Evolutionary conservation across 2,113 vertebrate species (phyloP).

Genomic region (Apodemus speciosus): DNA sequence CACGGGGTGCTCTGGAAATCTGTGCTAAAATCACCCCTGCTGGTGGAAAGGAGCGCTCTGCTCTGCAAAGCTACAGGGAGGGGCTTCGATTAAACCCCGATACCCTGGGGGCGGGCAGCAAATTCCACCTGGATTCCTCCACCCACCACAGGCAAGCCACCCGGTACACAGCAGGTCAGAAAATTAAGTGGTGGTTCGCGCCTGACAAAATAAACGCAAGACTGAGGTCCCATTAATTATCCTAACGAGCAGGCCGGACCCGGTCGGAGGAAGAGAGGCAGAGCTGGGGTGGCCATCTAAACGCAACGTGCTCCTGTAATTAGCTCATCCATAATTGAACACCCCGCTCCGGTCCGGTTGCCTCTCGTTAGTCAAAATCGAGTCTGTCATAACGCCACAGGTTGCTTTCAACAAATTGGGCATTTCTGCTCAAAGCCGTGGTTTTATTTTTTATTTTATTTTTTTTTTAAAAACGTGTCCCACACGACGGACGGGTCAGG

Average conservation of each 20-base stretch:
- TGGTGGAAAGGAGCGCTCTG: neutral
- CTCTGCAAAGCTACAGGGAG: accelerated
- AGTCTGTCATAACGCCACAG: constrained; percentile 59
- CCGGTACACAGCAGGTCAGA: accelerated
- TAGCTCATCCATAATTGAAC: constrained; percentile 74
- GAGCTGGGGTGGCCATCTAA: neutral
- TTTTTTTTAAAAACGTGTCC: constrained; percentile 66
- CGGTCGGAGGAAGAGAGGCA: neutral
- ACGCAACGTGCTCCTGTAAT: neutral
- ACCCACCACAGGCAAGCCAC: accelerated
- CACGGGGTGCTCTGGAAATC: accelerated
- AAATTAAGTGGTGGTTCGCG: constrained; percentile 56
- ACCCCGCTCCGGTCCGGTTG: constrained; percentile 22
- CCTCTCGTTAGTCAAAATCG: constrained; percentile 72
- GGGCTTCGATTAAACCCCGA: neutral
- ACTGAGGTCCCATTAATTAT: constrained; percentile 46
- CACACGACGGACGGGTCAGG: constrained; percentile 24
- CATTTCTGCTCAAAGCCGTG: constrained; percentile 54
- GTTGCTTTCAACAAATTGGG: constrained; percentile 76
- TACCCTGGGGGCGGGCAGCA: accelerated
- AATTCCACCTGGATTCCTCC: accelerated
- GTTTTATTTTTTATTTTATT: constrained; percentile 61
- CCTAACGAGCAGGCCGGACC: accelerated
- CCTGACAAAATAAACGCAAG: constrained; percentile 19
- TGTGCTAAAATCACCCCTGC: no score